Evolutionary conservation across 2,797 vertebrate genomes (phyloP).

Genomic region (Chaetophractus vellerosus): DNA sequence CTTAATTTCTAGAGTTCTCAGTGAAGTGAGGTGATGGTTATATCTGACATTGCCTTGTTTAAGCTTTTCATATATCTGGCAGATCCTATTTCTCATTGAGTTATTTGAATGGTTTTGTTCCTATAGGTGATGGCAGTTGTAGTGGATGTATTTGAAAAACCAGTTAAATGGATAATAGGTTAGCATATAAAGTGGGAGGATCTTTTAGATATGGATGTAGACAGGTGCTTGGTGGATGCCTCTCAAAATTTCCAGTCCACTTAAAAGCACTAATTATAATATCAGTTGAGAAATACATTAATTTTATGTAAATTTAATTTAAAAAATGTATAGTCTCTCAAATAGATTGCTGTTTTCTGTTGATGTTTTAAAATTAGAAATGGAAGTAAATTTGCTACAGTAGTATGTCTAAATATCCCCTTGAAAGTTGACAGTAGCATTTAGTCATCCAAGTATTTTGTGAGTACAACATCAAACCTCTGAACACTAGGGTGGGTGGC

Average conservation of each 20-base stretch:
- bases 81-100: constrained; percentile 21
- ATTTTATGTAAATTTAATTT: constrained; percentile 20
- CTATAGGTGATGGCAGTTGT: background rate
- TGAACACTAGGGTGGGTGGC: background rate
- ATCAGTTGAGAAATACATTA: background rate
- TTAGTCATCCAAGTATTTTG: background rate
- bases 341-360: background rate
- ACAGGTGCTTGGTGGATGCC: background rate
- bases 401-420: background rate
- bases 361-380: constrained; percentile 42
- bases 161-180: background rate
- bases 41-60: constrained; percentile 14
- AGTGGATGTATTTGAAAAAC: constrained; percentile 26
- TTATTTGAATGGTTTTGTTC: constrained; percentile 44
- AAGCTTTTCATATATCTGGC: constrained; percentile 38
- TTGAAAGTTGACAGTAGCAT: background rate
- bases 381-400: constrained; percentile 4
- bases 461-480: background rate
- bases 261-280: constrained; percentile 18
- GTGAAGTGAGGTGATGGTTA: background rate
- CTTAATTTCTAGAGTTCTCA: constrained; percentile 57
- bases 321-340: background rate
- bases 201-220: background rate
- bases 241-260: background rate
- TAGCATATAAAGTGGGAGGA: background rate